Percentiles rank a stretch among this genome's conserved stretches.
Conservation (phyloP, 2,797 vertebrate genomes). For the Schizopygopsis malacanthus region DNA sequence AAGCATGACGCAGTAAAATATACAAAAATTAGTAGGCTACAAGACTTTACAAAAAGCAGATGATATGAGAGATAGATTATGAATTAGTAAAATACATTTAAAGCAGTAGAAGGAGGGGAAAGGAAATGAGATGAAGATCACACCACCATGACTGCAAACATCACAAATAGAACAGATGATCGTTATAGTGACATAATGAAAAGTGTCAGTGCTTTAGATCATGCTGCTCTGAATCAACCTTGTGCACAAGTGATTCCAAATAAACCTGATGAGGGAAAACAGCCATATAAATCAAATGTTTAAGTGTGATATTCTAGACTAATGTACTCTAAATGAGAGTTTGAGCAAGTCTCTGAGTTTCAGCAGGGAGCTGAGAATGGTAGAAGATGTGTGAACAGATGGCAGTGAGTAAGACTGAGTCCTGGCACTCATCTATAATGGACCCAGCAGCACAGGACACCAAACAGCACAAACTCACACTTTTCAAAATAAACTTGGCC, state of each 20-base stretch:
- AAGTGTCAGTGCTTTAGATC: background rate
- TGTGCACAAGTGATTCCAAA: slow-evolving; percentile 8
- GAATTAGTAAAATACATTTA: background rate
- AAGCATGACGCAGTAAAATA: background rate
- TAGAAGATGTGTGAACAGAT: slow-evolving; percentile 68
- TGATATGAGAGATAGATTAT: background rate
- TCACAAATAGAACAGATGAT: slow-evolving; percentile 19
- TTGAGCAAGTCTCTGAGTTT: slow-evolving; percentile 24
- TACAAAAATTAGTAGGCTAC: background rate
- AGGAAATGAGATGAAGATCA: background rate
- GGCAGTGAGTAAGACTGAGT: slow-evolving; percentile 69
- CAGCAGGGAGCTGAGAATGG: slow-evolving; percentile 24
- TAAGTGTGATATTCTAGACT: slow-evolving; percentile 30
- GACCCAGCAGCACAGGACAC: slow-evolving; percentile 50
- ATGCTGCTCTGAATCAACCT: slow-evolving; percentile 3
- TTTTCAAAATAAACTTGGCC: slow-evolving; percentile 16
- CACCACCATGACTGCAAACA: slow-evolving; percentile 10
- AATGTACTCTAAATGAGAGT: slow-evolving; percentile 50
- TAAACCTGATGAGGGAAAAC: slow-evolving; percentile 17
- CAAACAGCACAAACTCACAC: background rate
- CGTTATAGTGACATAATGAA: background rate
- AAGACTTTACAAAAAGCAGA: background rate
- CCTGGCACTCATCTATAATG: slow-evolving; percentile 76
- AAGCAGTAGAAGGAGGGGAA: background rate
- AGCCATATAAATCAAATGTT: slow-evolving; percentile 35